phyloP scores from a whole-genome alignment of 2,113 vertebrate genomes.

The Stegostoma tigrinum region DNA sequence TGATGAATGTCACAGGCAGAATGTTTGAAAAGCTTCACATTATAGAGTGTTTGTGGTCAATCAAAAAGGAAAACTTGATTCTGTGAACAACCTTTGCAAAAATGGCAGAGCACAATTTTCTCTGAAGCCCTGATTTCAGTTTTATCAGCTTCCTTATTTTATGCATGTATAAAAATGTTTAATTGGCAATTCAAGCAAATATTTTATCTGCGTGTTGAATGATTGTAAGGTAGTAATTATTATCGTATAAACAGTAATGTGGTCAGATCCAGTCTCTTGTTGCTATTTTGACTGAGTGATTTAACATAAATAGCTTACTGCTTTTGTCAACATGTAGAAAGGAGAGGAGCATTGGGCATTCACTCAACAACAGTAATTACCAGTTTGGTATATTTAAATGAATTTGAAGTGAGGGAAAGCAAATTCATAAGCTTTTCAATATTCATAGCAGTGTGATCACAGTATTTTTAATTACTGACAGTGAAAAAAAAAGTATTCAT shows the following conservation, averaged over 20 bases:
- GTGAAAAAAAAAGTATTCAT: not conserved
- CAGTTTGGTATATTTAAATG: not conserved
- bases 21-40: not conserved
- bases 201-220: not conserved
- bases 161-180: not conserved
- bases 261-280: not conserved
- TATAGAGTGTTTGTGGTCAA: not conserved
- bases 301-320: not conserved
- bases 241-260: not conserved
- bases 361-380: not conserved
- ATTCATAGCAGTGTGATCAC: not conserved
- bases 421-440: conserved; percentile 6
- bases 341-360: not conserved
- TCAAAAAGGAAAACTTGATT: not conserved
- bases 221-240: not conserved
- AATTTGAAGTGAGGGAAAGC: conserved; percentile 16
- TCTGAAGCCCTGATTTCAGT: not conserved
- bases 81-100: not conserved
- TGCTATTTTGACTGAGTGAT: not conserved
- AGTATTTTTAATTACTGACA: not conserved
- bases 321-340: not conserved
- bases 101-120: not conserved
- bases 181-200: not conserved
- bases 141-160: not conserved
- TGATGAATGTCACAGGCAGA: not conserved